Evolutionary conservation across 2,113 vertebrate genomes (phyloP), one percentile per base, ranked within the genome.

Genomic region (Campylorhamphus procurvoides): DNA sequence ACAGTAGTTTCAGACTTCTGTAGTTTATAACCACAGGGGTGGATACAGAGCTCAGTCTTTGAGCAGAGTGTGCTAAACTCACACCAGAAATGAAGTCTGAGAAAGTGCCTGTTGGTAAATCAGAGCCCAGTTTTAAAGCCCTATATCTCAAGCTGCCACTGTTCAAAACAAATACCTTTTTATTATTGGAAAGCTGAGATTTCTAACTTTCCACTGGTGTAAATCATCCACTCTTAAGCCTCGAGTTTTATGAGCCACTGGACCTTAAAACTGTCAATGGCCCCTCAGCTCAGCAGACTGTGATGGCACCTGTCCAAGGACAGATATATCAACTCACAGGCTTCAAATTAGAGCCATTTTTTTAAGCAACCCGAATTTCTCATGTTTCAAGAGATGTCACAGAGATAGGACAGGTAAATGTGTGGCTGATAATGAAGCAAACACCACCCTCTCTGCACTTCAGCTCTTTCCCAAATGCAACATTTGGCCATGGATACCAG

Each of bases 181-280:
- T 56, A 55, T 77, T 87, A 49, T 12, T 81, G 67, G 59, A 86
- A 92, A 87, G 28, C 49, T 81, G 76, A 78, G 79, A 64, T 68
- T 78, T 91, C 3, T 20, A 58, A 82, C 52, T 90, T 89, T 89
- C 64, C 28, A 39, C 56, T 68, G 69, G 25, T 50, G 53, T 87
- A 92, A 92, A 94, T 93, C 76, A 75, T 18, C 49, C 46, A 35
- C 76, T 84, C 64, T 60, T 63, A 84, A 90, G 64, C 33, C 72
- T 58, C 35, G 29, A 81, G 42, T 49, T 92, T 96, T 94, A 76
- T 47, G 62, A 79, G 53, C 52, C 81, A 40, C 44, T 42, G 39
- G 82, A 81, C 59, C 56, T 85, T 87, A 87, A 94, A 93, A 35
- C 74, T 64, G 72, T 75, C 92, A 85, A 18, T 90, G 84, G 67